phyloP scores from a whole-genome alignment of 1,140 invertebrate species.

The Antheraea pernyi region DNA sequence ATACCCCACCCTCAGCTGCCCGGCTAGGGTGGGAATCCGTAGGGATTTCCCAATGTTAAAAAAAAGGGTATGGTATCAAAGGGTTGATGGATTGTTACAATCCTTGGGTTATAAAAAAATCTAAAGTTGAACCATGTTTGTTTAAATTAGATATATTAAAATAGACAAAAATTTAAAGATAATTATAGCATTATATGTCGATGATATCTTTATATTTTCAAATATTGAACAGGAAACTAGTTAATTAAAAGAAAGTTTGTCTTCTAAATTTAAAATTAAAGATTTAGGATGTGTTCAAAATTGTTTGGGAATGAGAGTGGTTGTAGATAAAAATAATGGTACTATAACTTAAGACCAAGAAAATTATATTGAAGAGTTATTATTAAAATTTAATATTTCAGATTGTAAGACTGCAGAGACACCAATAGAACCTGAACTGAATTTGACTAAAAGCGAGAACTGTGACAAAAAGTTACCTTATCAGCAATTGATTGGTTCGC shows the following conservation, averaged over 20 bases:
- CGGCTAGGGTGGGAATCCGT: too few relatives aligned
- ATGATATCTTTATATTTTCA: slow-evolving; percentile 9
- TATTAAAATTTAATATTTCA: background rate
- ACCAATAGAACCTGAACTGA: background rate
- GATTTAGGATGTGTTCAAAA: background rate
- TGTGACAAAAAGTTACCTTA: background rate
- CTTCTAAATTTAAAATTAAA: background rate
- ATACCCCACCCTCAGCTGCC: too few relatives aligned
- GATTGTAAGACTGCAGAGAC: background rate
- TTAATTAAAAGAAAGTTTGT: background rate
- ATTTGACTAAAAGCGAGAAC: background rate
- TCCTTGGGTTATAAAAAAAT: slow-evolving; percentile 38
- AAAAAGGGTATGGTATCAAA: slow-evolving; percentile 24
- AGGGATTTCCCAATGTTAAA: too few relatives aligned
- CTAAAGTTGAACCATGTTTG: slow-evolving; percentile 47
- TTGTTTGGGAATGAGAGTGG: background rate
- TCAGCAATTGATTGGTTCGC: slow-evolving; percentile 6
- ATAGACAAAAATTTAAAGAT: background rate
- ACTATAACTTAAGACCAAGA: background rate
- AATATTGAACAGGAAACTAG: background rate
- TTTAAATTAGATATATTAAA: too few relatives aligned
- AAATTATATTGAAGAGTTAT: slow-evolving; percentile 4
- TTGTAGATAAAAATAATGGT: background rate
- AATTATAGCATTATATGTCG: slow-evolving; percentile 6
- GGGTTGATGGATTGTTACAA: slow-evolving; percentile 30